A percentile compares a stretch with the other conserved stretches of the same genome.
Conservation (phyloP, 1,140 invertebrate species). For the Vanessa atalanta region DNA sequence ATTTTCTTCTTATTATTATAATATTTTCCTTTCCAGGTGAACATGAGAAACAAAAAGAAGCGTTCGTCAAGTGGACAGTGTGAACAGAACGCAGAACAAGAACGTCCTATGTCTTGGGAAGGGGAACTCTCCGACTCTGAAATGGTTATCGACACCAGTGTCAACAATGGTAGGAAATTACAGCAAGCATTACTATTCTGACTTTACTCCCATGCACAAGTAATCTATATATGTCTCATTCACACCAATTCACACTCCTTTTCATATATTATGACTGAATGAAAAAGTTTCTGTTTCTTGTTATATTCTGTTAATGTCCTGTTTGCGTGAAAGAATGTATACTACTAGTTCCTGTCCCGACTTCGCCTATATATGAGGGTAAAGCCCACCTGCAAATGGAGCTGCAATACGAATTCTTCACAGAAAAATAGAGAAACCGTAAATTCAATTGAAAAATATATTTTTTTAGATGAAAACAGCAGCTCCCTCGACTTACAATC, state of each 20-base stretch:
- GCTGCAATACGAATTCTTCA: too few relatives aligned
- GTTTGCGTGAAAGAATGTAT: too few relatives aligned
- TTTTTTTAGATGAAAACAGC: slow-evolving; percentile 67
- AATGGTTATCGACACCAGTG: slow-evolving; percentile 88
- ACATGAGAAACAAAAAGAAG: slow-evolving; percentile 79
- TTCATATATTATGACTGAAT: background rate
- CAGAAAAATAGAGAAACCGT: too few relatives aligned
- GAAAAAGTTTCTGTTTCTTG: too few relatives aligned
- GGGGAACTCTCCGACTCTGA: slow-evolving; percentile 91
- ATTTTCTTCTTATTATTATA: background rate
- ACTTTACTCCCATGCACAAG: too few relatives aligned
- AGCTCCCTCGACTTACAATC: slow-evolving; percentile 70
- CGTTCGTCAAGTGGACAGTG: slow-evolving; percentile 68
- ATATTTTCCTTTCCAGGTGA: slow-evolving; percentile 58
- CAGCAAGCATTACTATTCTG: too few relatives aligned
- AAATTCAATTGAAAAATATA: background rate
- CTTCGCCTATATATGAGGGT: too few relatives aligned
- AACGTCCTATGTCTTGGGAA: slow-evolving; percentile 94
- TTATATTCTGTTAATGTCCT: too few relatives aligned
- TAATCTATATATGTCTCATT: too few relatives aligned
- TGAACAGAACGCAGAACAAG: slow-evolving; percentile 60
- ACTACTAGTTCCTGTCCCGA: too few relatives aligned
- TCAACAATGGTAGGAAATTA: slow-evolving; percentile 56
- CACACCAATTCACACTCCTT: too few relatives aligned
- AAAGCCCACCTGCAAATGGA: too few relatives aligned